Evolutionary conservation across 2,888 invertebrate species (phyloP).

Genomic region (Diloba caeruleocephala): DNA sequence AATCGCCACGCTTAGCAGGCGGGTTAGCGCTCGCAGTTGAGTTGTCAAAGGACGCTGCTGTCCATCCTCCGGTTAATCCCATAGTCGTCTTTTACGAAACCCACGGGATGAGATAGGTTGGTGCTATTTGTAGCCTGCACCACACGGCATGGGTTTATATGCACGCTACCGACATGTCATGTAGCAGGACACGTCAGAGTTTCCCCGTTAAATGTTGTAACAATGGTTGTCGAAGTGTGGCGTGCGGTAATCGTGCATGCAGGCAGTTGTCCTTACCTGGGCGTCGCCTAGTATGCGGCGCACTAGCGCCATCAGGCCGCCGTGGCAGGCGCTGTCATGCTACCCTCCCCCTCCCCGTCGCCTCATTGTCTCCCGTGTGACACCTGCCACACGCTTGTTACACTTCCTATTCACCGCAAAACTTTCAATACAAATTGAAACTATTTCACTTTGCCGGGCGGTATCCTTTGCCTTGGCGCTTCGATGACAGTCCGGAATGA

Average conservation of each 20-base stretch:
- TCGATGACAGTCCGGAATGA: constrained; percentile 54
- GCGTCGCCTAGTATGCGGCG: constrained; percentile 95
- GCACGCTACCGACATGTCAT: constrained; percentile 48
- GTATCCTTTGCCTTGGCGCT: constrained; percentile 56
- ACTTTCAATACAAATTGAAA: constrained; percentile 68
- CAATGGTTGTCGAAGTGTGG: constrained; percentile 54
- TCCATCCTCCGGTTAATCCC: too few species aligned
- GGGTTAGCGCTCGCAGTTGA: too few species aligned
- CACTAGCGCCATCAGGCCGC: constrained; percentile 95
- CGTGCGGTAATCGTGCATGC: constrained; percentile 58
- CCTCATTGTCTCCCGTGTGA: constrained; percentile 69
- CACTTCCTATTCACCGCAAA: constrained; percentile 60
- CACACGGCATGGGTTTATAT: constrained; percentile 23
- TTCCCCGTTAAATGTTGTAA: constrained; percentile 48
- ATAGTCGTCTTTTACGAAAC: too few species aligned
- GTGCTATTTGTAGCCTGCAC: too few species aligned
- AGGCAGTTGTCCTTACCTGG: constrained; percentile 91
- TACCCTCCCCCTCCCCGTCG: constrained; percentile 81
- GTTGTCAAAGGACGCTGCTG: too few species aligned
- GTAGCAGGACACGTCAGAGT: constrained; percentile 48
- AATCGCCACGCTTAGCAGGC: too few species aligned
- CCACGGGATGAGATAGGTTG: too few species aligned
- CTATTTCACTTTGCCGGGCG: constrained; percentile 69
- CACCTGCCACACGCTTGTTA: constrained; percentile 67
- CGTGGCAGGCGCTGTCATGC: constrained; percentile 89